Conservation (phyloP, 2,888 invertebrate species). For the Dyspetes luteomarginatus region DNA sequence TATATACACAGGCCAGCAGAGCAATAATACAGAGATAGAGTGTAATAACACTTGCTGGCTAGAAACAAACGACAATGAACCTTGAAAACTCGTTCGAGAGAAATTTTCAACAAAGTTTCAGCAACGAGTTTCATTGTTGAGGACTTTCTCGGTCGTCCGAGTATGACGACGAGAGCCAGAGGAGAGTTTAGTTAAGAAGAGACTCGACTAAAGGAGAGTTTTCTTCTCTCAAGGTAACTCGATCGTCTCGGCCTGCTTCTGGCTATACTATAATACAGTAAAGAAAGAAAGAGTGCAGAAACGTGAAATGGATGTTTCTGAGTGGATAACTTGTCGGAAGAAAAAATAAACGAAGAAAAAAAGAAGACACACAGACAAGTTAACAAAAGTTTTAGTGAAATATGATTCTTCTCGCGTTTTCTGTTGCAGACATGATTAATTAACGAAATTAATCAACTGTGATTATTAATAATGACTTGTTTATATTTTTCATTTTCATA, state of each 20-base stretch:
- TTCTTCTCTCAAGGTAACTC: constrained; percentile 60
- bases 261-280: constrained; percentile 48
- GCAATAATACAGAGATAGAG: constrained; percentile 2
- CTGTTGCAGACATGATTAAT: constrained; percentile 34
- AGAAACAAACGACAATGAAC: constrained; percentile 52
- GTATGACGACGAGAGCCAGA: constrained; percentile 16
- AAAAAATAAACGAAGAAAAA: neutral
- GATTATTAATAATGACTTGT: constrained; percentile 17
- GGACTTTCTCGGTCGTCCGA: constrained; percentile 41
- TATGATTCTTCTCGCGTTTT: constrained; percentile 38
- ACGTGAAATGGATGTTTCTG: constrained; percentile 35
- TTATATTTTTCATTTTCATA: constrained; percentile 23
- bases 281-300: constrained; percentile 40
- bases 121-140: constrained; percentile 62
- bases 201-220: constrained; percentile 57
- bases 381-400: constrained; percentile 46
- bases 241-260: constrained; percentile 50
- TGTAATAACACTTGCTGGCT: neutral
- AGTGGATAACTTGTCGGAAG: constrained; percentile 46
- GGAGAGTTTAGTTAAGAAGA: constrained; percentile 55
- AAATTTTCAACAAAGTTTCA: constrained; percentile 63
- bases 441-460: constrained; percentile 43
- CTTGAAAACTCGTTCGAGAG: constrained; percentile 56
- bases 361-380: neutral
- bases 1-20: neutral